Evolutionary conservation across 2,797 vertebrate genomes (phyloP).

Genomic region (Decapterus maruadsi): DNA sequence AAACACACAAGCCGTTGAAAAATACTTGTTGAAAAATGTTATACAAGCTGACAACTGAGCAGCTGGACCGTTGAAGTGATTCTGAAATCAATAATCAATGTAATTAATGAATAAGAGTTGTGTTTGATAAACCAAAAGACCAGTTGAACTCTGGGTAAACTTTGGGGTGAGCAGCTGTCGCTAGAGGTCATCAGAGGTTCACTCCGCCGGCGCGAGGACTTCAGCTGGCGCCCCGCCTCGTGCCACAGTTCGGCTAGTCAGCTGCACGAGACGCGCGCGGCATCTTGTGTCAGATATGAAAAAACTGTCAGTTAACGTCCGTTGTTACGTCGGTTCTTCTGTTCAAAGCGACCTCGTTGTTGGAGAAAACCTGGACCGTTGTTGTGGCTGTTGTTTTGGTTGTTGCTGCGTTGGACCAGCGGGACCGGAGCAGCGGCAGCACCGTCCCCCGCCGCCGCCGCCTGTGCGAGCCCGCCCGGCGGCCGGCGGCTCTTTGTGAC

Average conservation of each 20-base stretch:
- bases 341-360: neutral
- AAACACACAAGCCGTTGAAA: too few relatives aligned
- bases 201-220: slow-evolving; percentile 32
- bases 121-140: neutral
- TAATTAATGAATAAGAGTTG: neutral
- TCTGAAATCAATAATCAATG: neutral
- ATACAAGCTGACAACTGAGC: neutral
- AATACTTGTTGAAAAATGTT: too few relatives aligned
- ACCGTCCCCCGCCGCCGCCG: neutral
- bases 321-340: neutral
- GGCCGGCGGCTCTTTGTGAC: slow-evolving; percentile 60
- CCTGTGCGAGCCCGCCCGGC: slow-evolving; percentile 6
- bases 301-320: slow-evolving; percentile 11
- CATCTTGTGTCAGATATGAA: neutral
- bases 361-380: neutral
- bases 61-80: neutral
- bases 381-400: too few relatives aligned
- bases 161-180: slow-evolving; percentile 19
- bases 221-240: slow-evolving; percentile 69
- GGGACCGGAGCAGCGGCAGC: neutral
- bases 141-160: too few relatives aligned
- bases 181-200: slow-evolving; percentile 74
- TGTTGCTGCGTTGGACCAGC: neutral
- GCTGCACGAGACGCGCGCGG: slow-evolving; percentile 57
- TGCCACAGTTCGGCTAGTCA: slow-evolving; percentile 67